A percentile compares a stretch with the other conserved stretches of the same genome.
Evolutionary conservation across 2,797 vertebrate genomes (phyloP).

Genomic region (Galaxias olidus): DNA sequence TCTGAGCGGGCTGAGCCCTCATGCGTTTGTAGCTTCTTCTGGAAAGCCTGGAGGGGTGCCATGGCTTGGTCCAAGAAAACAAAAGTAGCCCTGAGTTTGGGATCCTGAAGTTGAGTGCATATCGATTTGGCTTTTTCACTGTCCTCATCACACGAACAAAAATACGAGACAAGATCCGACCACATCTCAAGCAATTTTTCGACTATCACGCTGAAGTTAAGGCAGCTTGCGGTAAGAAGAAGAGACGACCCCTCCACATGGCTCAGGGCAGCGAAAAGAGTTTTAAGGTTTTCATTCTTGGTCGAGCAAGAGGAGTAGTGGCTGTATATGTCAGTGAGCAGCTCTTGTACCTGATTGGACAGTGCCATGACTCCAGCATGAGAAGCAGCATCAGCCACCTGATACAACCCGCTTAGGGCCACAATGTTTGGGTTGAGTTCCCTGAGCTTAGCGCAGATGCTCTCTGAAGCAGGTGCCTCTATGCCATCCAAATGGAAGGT

Average conservation of each 20-base stretch:
- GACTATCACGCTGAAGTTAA: slow-evolving; percentile 54
- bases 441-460: slow-evolving; percentile 61
- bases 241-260: slow-evolving; percentile 23
- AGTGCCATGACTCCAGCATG: slow-evolving; percentile 56
- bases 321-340: slow-evolving; percentile 62
- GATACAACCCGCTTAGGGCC: slow-evolving; percentile 60
- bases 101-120: slow-evolving; percentile 62
- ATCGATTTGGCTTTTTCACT: slow-evolving; percentile 59
- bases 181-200: slow-evolving; percentile 63
- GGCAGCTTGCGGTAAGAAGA: slow-evolving; percentile 54
- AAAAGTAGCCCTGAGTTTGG: slow-evolving; percentile 67
- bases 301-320: slow-evolving; percentile 53
- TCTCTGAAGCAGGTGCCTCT: slow-evolving; percentile 41
- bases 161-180: slow-evolving; percentile 66
- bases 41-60: slow-evolving; percentile 66
- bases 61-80: slow-evolving; percentile 70
- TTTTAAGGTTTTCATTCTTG: slow-evolving; percentile 56
- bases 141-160: slow-evolving; percentile 48
- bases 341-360: slow-evolving; percentile 52
- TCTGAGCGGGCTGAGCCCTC: slow-evolving; percentile 39
- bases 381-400: slow-evolving; percentile 62
- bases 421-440: slow-evolving; percentile 63
- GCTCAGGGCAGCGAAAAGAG: slow-evolving; percentile 58
- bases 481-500: slow-evolving; percentile 59
- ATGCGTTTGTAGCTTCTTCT: slow-evolving; percentile 46